These are phyloP conservation scores for Paralichthys olivaceus DNA, from an alignment of 2,113 vertebrate species.

Conservation along the genomic window DNA sequence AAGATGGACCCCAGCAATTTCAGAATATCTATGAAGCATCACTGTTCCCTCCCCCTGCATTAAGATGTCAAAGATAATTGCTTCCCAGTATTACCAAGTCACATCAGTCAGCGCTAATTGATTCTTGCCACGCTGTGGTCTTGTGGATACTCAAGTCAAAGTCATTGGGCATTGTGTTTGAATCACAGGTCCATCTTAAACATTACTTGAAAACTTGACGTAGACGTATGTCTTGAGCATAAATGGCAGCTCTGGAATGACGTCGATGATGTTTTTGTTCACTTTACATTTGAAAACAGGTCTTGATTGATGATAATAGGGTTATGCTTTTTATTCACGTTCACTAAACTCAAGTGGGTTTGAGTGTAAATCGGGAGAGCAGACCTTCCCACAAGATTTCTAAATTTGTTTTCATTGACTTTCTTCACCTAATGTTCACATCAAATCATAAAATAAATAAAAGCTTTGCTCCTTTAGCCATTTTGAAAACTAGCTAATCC, in stretches of 20 bases:
- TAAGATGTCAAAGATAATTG: slow-evolving; percentile 68
- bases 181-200: slow-evolving; percentile 17
- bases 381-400: not conserved
- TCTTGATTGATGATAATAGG: slow-evolving; percentile 36
- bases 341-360: not conserved
- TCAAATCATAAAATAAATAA: not conserved
- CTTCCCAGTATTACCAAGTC: slow-evolving; percentile 44
- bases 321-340: slow-evolving; percentile 20
- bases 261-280: slow-evolving; percentile 30
- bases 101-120: slow-evolving; percentile 58
- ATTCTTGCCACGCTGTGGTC: slow-evolving; percentile 22
- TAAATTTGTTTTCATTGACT: not conserved
- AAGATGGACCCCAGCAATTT: slow-evolving; percentile 43
- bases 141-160: slow-evolving; percentile 21
- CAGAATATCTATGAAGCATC: slow-evolving; percentile 14
- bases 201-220: slow-evolving; percentile 15
- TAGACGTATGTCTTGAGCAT: slow-evolving; percentile 15
- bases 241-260: slow-evolving; percentile 30
- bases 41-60: slow-evolving; percentile 55
- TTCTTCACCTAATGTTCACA: not conserved
- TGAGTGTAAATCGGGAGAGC: slow-evolving; percentile 1
- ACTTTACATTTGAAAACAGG: slow-evolving; percentile 13
- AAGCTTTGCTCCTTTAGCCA: not conserved
- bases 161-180: slow-evolving; percentile 36
- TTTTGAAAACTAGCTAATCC: not conserved